phyloP scores from a whole-genome alignment of 2,888 invertebrate species.

The Mesorhabditis spiculigera region DNA sequence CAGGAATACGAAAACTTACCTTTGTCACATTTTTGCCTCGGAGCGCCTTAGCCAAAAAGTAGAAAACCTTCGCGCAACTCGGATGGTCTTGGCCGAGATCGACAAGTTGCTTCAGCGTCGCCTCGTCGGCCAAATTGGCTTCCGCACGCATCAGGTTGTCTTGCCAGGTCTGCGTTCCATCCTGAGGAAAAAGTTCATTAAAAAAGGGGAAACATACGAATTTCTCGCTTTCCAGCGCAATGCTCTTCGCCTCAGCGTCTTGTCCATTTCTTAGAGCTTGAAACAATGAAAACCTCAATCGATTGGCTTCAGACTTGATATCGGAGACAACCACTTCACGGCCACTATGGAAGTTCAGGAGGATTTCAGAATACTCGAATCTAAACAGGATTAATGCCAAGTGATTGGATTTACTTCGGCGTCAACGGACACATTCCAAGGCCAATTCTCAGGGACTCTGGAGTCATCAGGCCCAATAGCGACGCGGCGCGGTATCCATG shows the following conservation, averaged over 20 bases:
- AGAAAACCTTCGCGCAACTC: slow-evolving; percentile 27
- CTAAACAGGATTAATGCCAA: neutral
- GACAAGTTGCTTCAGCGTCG: neutral
- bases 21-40: slow-evolving; percentile 23
- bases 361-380: neutral
- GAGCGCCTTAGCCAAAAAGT: slow-evolving; percentile 20
- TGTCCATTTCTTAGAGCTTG: too few species aligned
- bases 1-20: neutral
- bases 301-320: too few species aligned
- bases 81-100: slow-evolving; percentile 11
- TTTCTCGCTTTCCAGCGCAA: too few species aligned
- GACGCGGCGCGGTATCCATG: neutral
- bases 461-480: neutral
- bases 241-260: too few species aligned
- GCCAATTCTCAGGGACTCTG: neutral
- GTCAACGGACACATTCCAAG: neutral
- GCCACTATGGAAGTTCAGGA: neutral
- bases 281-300: too few species aligned
- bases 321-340: too few species aligned
- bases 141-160: too few species aligned
- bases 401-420: neutral
- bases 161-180: too few species aligned
- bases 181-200: too few species aligned
- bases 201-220: too few species aligned
- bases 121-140: neutral